Evolutionary conservation across 2,888 invertebrate species (phyloP), one percentile per base, ranked within the genome.

Genomic region (Polymixis flavicincta): DNA sequence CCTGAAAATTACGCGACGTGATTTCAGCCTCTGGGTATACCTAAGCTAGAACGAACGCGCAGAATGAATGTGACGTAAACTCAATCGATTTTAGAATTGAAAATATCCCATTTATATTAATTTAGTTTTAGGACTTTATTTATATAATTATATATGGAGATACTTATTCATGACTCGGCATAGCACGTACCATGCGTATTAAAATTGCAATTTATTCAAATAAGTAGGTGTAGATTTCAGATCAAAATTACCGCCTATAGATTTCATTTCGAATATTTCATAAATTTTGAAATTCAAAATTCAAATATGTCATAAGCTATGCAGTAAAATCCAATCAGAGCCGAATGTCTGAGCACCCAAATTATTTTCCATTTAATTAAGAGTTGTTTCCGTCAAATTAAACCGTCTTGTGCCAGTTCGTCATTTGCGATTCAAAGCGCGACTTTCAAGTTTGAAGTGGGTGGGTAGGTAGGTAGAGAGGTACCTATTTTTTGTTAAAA

Each of bases 391-490:
- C 89, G 89, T 90, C 90, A 93, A 94, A 94, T 94, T 93, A 92
- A 93, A 92, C 91, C 92, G 89, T 86, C 89, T 88, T 85, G 85
- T 89, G 89, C 90, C 92, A 90, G 87, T 79, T 88, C 86, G 87
- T 83, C 90, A 94, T 95, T 95, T 95, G 94, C 91, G 91, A 94
- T 94, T 94, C 93, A 93, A 93, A 94, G 89, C 87, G 87, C 80
- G 87, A 90, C 85, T 90, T 89, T 84, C 86, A 89, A 91, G 90
- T 91, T 90, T 87, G 84, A 88, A 76, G 57, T 81, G n/a, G 80
- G 76, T 63, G 59, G 64, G 63, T 61, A 28, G 63, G 59, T 57
- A 57, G 66, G 86, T 76, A 55, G 19, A n/a, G n/a, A n/a, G n/a
- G 4, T 55, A 45, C 85, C 71, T 89, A 87, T 87, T 88, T 89